Conservation (phyloP, 1,140 invertebrate species). For the Gryon sp. region DNA sequence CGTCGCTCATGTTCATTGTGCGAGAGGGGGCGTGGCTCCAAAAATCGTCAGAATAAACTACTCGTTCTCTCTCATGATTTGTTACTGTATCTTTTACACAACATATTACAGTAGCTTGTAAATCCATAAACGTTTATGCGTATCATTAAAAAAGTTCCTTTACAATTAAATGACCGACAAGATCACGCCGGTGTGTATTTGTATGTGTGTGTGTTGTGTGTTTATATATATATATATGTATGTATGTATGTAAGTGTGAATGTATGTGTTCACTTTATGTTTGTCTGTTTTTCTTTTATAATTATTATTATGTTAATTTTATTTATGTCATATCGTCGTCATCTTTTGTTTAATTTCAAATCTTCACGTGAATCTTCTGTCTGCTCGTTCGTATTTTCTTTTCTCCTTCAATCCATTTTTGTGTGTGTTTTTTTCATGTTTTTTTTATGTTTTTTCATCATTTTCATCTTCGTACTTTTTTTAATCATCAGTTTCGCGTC, state of each 20-base stretch:
- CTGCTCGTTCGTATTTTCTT: no score
- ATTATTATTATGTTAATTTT: conserved; percentile 18
- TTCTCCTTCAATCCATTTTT: no score
- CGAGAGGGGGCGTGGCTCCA: conserved; percentile 55
- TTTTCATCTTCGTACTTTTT: conserved; percentile 20
- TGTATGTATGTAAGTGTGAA: neutral
- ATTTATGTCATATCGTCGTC: conserved; percentile 16
- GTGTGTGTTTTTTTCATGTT: conserved; percentile 10
- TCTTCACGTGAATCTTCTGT: no score
- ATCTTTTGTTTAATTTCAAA: conserved; percentile 8
- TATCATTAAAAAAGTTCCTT: conserved; percentile 70
- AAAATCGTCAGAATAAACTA: conserved; percentile 73
- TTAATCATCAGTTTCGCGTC: conserved; percentile 42
- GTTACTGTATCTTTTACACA: conserved; percentile 72
- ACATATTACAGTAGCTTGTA: conserved; percentile 72
- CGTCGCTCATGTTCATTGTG: conserved; percentile 48
- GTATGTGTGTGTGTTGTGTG: conserved; percentile 3
- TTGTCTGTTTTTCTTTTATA: conserved; percentile 30
- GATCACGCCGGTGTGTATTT: conserved; percentile 26
- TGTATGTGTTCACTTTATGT: neutral
- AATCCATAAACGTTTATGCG: conserved; percentile 70
- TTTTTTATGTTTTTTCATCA: neutral
- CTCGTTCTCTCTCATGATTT: conserved; percentile 68
- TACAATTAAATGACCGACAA: conserved; percentile 66
- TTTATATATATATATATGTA: conserved; percentile 6